phyloP scores from a whole-genome alignment of 2,888 invertebrate genomes.

The Watsonalla binaria region DNA sequence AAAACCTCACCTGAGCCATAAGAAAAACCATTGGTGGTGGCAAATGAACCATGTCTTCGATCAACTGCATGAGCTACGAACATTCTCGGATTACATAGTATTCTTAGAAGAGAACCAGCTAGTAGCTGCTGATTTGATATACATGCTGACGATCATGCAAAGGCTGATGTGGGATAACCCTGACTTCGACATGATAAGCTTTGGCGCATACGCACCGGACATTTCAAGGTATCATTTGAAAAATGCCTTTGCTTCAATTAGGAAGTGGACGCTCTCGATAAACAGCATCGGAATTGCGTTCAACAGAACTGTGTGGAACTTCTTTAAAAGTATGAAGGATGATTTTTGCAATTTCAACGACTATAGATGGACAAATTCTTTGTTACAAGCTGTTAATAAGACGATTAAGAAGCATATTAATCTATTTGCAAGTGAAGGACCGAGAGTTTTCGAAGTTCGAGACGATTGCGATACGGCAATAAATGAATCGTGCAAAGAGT shows the following conservation, averaged over 20 bases:
- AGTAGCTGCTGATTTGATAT: constrained; percentile 38
- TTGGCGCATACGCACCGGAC: constrained; percentile 28
- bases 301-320: constrained; percentile 34
- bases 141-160: constrained; percentile 25
- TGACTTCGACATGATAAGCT: constrained; percentile 34
- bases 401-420: constrained; percentile 20
- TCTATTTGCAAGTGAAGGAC: constrained; percentile 25
- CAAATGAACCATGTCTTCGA: constrained; percentile 39
- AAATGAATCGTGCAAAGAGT: constrained; percentile 13
- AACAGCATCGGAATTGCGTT: constrained; percentile 34
- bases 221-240: constrained; percentile 13
- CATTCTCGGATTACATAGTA: constrained; percentile 23
- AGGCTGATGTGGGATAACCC: constrained; percentile 14
- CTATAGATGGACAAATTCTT: constrained; percentile 37
- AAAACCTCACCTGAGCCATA: constrained; percentile 25
- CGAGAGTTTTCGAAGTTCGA: constrained; percentile 34
- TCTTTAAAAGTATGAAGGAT: constrained; percentile 24
- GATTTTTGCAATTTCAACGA: constrained; percentile 41
- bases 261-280: constrained; percentile 24
- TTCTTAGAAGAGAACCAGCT: constrained; percentile 34
- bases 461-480: constrained; percentile 14
- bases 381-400: constrained; percentile 25
- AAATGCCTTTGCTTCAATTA: constrained; percentile 16
- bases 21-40: constrained; percentile 54
- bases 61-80: constrained; percentile 16